Percentiles rank a stretch among this genome's conserved stretches.
phyloP scores from a whole-genome alignment of 2,797 vertebrate genomes.

The Tapirus indicus region DNA sequence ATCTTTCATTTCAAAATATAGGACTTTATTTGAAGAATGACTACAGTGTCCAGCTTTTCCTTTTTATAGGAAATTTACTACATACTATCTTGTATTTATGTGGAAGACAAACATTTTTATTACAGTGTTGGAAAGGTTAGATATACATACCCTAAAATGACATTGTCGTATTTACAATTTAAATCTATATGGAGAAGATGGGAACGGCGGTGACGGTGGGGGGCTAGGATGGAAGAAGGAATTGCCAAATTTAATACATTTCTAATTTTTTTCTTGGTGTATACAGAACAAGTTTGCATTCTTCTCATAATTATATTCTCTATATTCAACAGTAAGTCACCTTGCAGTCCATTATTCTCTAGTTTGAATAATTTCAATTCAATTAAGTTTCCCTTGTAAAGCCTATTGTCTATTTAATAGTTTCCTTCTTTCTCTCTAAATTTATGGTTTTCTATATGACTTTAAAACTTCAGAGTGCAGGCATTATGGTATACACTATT shows the following conservation, averaged over 20 bases:
- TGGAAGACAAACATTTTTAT: neutral
- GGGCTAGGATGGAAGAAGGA: neutral
- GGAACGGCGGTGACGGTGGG: neutral
- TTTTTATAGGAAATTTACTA: neutral
- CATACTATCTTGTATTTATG: neutral
- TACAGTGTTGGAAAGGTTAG: neutral
- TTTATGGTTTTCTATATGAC: slow-evolving; percentile 59
- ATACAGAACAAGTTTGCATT: slow-evolving; percentile 28
- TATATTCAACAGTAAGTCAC: slow-evolving; percentile 41
- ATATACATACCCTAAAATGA: neutral
- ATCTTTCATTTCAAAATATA: slow-evolving; percentile 9
- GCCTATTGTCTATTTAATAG: slow-evolving; percentile 55
- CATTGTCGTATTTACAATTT: slow-evolving; percentile 15
- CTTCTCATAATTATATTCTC: neutral
- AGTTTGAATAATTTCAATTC: slow-evolving; percentile 63
- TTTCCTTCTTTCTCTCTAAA: slow-evolving; percentile 30
- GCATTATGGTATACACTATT: neutral
- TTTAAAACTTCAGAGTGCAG: slow-evolving; percentile 21
- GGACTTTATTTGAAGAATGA: neutral
- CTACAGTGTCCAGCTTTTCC: neutral
- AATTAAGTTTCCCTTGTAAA: slow-evolving; percentile 36
- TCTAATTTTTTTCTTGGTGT: neutral
- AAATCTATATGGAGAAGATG: neutral
- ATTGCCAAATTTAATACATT: neutral
- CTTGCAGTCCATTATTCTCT: slow-evolving; percentile 20